Percentiles rank a stretch among this genome's conserved stretches.
phyloP scores from a whole-genome alignment of 2,113 vertebrate genomes.

The Crypturellus undulatus region DNA sequence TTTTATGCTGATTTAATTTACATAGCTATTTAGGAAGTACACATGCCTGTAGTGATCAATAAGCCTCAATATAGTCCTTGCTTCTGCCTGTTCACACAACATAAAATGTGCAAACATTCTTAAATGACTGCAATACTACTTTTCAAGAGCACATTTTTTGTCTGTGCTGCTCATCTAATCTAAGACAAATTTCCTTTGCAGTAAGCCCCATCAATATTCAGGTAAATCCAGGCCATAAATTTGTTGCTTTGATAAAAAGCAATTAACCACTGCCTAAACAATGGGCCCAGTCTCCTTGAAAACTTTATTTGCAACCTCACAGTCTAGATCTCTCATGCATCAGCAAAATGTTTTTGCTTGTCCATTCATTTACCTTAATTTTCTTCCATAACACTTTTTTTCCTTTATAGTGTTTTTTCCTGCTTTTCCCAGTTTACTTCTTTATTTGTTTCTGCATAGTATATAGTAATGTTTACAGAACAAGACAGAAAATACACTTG shows the following conservation, averaged over 20 bases:
- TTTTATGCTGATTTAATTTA: not conserved
- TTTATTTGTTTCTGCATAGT: not conserved
- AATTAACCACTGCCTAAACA: not conserved
- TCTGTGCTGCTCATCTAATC: not conserved
- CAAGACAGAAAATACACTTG: not conserved
- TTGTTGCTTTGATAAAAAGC: not conserved
- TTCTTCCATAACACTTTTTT: not conserved
- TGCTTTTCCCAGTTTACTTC: not conserved
- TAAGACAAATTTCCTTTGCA: constrained; percentile 9
- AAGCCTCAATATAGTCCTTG: not conserved
- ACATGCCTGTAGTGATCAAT: not conserved
- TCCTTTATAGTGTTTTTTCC: not conserved
- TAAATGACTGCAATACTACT: not conserved
- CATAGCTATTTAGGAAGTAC: not conserved
- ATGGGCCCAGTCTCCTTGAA: not conserved
- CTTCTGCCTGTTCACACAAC: not conserved
- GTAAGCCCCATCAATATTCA: not conserved
- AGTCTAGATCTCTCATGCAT: not conserved
- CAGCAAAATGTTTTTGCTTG: not conserved
- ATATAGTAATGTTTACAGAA: not conserved
- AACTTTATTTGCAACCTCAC: not conserved
- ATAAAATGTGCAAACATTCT: not conserved
- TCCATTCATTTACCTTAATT: not conserved
- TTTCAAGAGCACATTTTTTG: not conserved
- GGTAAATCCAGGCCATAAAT: not conserved